Evolutionary conservation across 2,113 vertebrate genomes (phyloP), one percentile per base, ranked within the genome.

Genomic region (Paradoxurus hermaphroditus): DNA sequence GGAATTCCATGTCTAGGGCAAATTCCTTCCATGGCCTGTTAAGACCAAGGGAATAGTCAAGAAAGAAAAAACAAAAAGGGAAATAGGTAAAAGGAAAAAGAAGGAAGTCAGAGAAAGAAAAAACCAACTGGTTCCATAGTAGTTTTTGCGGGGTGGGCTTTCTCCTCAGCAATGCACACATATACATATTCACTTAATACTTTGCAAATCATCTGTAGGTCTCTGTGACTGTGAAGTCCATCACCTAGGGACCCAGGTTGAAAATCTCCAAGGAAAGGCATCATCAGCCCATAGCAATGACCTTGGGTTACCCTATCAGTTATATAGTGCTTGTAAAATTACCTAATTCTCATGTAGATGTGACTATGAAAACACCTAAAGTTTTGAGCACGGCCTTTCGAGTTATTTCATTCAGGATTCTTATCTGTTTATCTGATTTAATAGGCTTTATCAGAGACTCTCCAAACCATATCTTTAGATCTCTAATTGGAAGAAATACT

Each of bases 401-500:
- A 93, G 86, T 89, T 89, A 81, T 72, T 96, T 86, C 29, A 46
- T 39, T 93, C 63, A 83, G 36, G 44, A 82, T 65, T 78, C 39
- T 73, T 62, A 25, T 62, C 87, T 77, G 65, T n/a, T 73, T 62
- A 25, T 62, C 87, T 77, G 65, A 89, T 62, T 59, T 73, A 86
- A 78, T 29, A 86, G 63, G 25, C 10, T 86, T 87, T 62, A n/a
- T 84, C 29, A 67, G 65, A 82, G 72, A 91, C 29, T 84, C 25
- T 87, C 73, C 90, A 86, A 46, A 73, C 78, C 34, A 7, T 62
- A 68, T 18, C 67, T 62, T 86, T 63, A 72, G 83, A 77, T 97
- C 83, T 92, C 72, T 93, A 78, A 93, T 93, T 67, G 93, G 94
- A 95, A 91, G 31, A 89, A 95, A 92, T 91, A 34, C 75, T 46